Evolutionary conservation across 2,888 invertebrate species (phyloP), one percentile per base, ranked within the genome.

Genomic region (Andricus curvator): DNA sequence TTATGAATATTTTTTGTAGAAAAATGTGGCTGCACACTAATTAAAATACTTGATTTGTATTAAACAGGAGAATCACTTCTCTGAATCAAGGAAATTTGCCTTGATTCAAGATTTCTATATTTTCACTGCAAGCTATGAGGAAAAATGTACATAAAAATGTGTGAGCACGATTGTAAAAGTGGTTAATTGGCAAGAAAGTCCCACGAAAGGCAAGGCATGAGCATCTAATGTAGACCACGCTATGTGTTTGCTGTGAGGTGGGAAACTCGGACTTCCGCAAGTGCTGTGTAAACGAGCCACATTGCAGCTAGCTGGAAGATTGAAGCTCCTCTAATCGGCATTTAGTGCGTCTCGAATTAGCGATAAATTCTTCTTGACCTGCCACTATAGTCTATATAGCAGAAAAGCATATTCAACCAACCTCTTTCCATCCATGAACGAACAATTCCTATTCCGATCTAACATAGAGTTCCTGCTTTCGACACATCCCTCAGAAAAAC

Each of bases 211-310:
- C 11, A 60, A 74, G n/a, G 56, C 56, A 56, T 74, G 56, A 74
- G 74, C n/a, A 11, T 56, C 56, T 56, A 60, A 74, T 56, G 37
- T 33, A 74, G 56, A 60, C 51, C 51, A 74, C 29, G n/a, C 25
- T 70, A 48, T 70, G 70, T n/a, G 13, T 60, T 60, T 29, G 0
- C 78, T 80, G 65, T 78, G 81, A 84, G 80, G 79, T 81, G 81
- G 79, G 79, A 84, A 84, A 80, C 81, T 82, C 81, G 80, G 79
- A 82, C 81, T 80, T 84, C 82, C 81, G 84, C 80, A 74, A 80
- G 81, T 81, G 17, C 48, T 6, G n/a, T 48, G 25, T 44, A 22
- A 70, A 70, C 33, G 62, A 48, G 51, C 29, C 29, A 22, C 41
- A 33, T 60, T 62, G 62, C 77, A 22, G 48, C 37, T 17, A 25